Evolutionary conservation across 1,140 invertebrate genomes (phyloP).

Genomic region (Drosophila navojoa): DNA sequence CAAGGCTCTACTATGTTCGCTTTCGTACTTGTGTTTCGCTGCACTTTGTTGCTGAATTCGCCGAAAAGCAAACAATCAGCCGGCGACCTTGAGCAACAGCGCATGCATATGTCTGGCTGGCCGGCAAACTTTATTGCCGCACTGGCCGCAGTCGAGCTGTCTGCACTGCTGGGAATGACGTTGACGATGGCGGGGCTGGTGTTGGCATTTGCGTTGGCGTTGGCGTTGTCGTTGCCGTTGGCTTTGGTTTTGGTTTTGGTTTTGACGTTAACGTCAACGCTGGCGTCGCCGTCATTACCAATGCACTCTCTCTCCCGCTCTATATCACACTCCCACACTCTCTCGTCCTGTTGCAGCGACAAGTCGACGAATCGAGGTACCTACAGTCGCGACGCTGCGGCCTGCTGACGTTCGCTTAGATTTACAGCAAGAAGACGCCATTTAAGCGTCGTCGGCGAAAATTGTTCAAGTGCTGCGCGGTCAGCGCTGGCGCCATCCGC

Average conservation of each 20-base stretch:
- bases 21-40: not conserved
- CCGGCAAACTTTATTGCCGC: slow-evolving; percentile 21
- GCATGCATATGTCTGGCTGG: slow-evolving; percentile 30
- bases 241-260: not conserved
- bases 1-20: not conserved
- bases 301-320: slow-evolving; percentile 26
- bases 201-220: slow-evolving; percentile 1
- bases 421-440: slow-evolving; percentile 30
- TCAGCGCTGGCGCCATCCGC: slow-evolving; percentile 36
- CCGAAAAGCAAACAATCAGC: not conserved
- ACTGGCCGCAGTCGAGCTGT: slow-evolving; percentile 56
- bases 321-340: not conserved
- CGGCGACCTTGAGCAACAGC: slow-evolving; percentile 62
- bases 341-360: slow-evolving; percentile 6
- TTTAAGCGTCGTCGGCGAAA: slow-evolving; percentile 28
- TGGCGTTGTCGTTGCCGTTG: not conserved
- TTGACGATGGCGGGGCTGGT: slow-evolving; percentile 1
- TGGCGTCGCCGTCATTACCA: slow-evolving; percentile 10
- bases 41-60: slow-evolving; percentile 1
- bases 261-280: not conserved
- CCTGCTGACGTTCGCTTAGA: slow-evolving; percentile 30
- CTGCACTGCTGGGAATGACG: slow-evolving; percentile 51
- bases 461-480: slow-evolving; percentile 30
- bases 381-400: not conserved
- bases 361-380: slow-evolving; percentile 1